Evolutionary conservation across 2,113 vertebrate genomes (phyloP).

Genomic region (Crotalus horridus): DNA sequence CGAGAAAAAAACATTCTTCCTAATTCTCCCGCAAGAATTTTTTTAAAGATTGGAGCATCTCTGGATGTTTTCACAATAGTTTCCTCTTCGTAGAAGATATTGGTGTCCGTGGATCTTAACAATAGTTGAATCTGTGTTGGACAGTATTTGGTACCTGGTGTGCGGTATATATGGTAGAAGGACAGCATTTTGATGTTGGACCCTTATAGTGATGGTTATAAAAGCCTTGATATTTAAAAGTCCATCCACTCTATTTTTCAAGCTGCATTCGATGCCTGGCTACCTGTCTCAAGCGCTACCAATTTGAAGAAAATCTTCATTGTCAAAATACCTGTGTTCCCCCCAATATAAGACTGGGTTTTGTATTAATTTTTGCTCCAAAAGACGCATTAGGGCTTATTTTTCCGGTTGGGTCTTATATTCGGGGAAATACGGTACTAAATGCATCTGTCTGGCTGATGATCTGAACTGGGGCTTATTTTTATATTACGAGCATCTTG

Average conservation of each 20-base stretch:
- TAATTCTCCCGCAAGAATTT: neutral
- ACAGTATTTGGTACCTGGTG: slow-evolving; percentile 3
- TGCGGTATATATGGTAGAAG: neutral
- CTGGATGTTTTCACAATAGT: neutral
- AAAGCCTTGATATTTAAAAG: neutral
- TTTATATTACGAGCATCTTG: too few species aligned
- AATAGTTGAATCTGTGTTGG: neutral
- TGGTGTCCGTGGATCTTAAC: neutral
- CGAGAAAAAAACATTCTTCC: neutral
- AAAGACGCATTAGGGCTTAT: too few species aligned
- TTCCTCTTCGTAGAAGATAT: neutral
- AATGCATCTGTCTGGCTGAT: too few species aligned
- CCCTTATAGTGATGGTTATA: neutral
- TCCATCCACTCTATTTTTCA: neutral
- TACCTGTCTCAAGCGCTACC: neutral
- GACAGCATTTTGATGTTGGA: neutral
- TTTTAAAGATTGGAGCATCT: neutral
- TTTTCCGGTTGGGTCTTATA: too few species aligned
- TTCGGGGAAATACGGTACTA: too few species aligned
- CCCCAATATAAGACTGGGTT: too few species aligned
- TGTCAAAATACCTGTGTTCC: neutral
- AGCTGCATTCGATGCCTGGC: neutral
- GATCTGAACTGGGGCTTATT: too few species aligned
- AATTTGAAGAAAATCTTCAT: neutral
- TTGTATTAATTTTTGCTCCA: too few species aligned